Base-by-base conservation (phyloP, 2,797 vertebrate genomes). In the Nannoperca obscura region DNA sequence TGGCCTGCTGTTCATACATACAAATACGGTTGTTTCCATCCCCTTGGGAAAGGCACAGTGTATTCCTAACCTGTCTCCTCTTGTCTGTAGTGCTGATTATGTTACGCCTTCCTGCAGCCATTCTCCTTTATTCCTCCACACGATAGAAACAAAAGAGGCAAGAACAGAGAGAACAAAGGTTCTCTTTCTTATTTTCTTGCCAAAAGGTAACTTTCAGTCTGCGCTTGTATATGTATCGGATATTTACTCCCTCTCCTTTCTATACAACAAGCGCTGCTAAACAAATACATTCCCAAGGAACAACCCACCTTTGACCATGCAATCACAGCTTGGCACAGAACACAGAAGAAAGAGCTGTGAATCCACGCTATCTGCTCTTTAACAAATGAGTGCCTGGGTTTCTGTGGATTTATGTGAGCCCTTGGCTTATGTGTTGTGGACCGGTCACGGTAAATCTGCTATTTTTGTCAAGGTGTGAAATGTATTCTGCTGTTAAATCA, bases 391-490 rank as follows among this genome's bases (percentile, higher is more conserved):
- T 32, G 67, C 49, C 80, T 61, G 70, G 57, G 66, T 86, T 86
- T 67, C 76, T 71, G 66, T 24, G 61, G 92, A 92, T 95, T 93
- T 92, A 92, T 90, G 75, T 32, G 75, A 80, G 88, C 86, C 80
- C 82, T 65, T 85, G 84, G 92, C 88, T 87, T 77, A 62, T 54
- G 76, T 80, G 90, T 66, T 83, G 87, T 87, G 80, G 85, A 76
- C 82, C 32, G 61, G 86, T 91, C 88, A 88, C 57, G 36, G 86
- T 93, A 90, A 92, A 93, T 93, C 88, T 89, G 86, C 87, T 89
- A 87, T 88, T 89, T 92, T 86, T 89, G 86, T 88, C 85, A 89
- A 86, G 80, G 89, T 92, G 86, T 92, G 85, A 92, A 91, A 92
- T 93, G 81, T 82, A 91, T 90, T 86, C 83, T 2, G 50, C 80